Evolutionary conservation across 92 coral and sea anemone species (phyloP).

Genomic region (Epizoanthus illoricatus): DNA sequence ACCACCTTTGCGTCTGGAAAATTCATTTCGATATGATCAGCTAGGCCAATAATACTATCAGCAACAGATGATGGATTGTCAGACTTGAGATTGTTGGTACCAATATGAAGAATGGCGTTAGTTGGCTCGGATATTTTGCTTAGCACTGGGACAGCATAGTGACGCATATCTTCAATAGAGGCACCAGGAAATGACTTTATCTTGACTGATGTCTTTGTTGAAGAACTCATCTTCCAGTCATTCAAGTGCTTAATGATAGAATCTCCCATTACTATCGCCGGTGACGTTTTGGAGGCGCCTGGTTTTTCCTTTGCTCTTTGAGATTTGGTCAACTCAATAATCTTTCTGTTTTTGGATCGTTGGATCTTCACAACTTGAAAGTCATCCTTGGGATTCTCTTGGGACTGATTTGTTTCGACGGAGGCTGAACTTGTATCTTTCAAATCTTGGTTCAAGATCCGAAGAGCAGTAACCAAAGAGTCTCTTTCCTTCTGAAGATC

Average conservation of each 20-base stretch:
- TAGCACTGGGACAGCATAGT: slow-evolving; percentile 5
- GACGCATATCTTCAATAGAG: slow-evolving; percentile 19
- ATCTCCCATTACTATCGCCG: slow-evolving; percentile 12
- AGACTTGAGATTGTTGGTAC: slow-evolving; percentile 15
- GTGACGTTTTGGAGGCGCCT: background rate
- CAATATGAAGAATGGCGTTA: slow-evolving; percentile 13
- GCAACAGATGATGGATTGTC: background rate
- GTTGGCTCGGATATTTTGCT: background rate
- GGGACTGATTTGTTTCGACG: too few species aligned
- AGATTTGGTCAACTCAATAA: too few species aligned
- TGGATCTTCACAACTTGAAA: too few species aligned
- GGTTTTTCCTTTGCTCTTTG: too few species aligned
- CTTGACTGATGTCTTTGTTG: background rate
- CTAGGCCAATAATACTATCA: background rate
- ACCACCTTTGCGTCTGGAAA: background rate
- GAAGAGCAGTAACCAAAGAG: too few species aligned
- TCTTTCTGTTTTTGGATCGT: too few species aligned
- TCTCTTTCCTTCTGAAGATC: too few species aligned
- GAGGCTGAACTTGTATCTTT: too few species aligned
- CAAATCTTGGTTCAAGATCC: too few species aligned
- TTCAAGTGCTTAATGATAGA: slow-evolving; percentile 23
- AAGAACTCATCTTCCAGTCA: background rate
- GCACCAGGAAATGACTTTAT: slow-evolving; percentile 28
- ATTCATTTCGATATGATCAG: background rate
- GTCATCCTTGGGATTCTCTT: too few species aligned